Percentiles rank a stretch among this genome's conserved stretches.
These are phyloP conservation scores for Pterocles gutturalis DNA, from an alignment of 2,113 vertebrate species.

Conservation along the genomic window DNA sequence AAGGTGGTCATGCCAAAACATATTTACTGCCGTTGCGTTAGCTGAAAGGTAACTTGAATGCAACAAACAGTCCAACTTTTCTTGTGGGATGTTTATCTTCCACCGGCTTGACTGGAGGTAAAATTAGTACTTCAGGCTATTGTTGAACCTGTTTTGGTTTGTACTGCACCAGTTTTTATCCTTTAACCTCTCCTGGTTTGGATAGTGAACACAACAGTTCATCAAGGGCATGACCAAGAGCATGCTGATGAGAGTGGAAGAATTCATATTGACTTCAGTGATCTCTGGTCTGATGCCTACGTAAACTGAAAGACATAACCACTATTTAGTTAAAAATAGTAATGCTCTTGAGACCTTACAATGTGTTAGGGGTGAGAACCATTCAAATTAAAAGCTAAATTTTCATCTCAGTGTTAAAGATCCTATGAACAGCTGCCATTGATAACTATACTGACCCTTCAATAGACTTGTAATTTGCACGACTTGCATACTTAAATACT, in stretches of 20 bases:
- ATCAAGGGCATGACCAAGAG: conserved; percentile 30
- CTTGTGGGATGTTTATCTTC: background rate
- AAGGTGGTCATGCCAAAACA: background rate
- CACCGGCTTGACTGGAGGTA: background rate
- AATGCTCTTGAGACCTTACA: background rate
- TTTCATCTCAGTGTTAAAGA: background rate
- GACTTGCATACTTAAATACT: background rate
- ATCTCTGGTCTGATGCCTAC: conserved; percentile 48
- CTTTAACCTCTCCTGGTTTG: background rate
- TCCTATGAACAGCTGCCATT: background rate
- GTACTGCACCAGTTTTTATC: background rate
- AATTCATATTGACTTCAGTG: conserved; percentile 43
- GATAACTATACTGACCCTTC: background rate
- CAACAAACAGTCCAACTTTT: background rate
- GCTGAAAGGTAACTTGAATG: background rate
- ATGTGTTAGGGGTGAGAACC: conserved; percentile 10
- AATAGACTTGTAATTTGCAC: background rate
- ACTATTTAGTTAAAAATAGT: conserved; percentile 36
- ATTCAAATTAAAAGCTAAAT: conserved; percentile 18
- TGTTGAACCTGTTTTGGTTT: background rate
- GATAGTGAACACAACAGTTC: background rate
- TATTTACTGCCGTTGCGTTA: background rate
- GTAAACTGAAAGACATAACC: conserved; percentile 20
- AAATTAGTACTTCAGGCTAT: background rate
- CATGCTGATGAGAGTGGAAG: conserved; percentile 25